phyloP scores from a whole-genome alignment of 2,113 vertebrate genomes.

The Indicator indicator region DNA sequence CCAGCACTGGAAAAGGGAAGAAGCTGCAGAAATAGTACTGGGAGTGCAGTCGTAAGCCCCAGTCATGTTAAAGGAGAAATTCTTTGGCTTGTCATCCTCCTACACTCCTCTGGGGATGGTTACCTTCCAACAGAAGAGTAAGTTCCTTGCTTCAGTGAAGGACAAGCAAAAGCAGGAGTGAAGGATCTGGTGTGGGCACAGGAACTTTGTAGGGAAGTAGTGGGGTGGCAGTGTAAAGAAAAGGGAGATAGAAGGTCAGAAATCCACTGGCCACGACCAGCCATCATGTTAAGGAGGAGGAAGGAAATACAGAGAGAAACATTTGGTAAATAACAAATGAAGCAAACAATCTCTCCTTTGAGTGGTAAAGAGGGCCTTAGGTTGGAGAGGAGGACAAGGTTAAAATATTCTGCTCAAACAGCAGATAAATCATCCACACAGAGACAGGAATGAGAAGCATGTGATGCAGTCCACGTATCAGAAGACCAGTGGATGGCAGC shows the following conservation, averaged over 20 bases:
- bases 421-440: background rate
- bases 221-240: background rate
- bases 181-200: background rate
- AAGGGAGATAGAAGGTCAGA: background rate
- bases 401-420: background rate
- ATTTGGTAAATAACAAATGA: background rate
- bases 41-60: background rate
- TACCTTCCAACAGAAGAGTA: background rate
- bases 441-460: background rate
- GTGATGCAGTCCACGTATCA: background rate
- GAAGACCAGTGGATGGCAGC: conserved; percentile 57
- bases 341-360: background rate
- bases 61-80: background rate
- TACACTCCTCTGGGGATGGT: background rate
- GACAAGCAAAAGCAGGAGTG: background rate
- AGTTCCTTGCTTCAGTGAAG: background rate
- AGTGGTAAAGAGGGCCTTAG: background rate
- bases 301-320: background rate
- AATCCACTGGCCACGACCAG: background rate
- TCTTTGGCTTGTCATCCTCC: background rate
- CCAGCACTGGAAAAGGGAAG: background rate
- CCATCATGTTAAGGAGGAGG: background rate
- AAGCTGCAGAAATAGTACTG: background rate
- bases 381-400: background rate
- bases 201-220: background rate